Base-by-base conservation (phyloP, 92 coral and sea anemone genomes). In the Porites rus region DNA sequence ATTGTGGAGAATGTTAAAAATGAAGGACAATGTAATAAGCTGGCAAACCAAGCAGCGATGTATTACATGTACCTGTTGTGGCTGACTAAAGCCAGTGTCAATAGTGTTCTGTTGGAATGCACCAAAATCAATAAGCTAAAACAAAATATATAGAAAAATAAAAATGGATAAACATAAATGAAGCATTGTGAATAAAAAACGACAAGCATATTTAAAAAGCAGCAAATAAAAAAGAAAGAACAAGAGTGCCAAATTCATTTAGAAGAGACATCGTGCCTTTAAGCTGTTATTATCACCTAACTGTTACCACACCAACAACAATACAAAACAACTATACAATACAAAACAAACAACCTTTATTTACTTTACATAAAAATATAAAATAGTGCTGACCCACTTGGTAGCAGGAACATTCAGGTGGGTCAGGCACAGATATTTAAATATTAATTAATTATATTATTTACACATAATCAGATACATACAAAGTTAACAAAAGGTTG, bases 51-150 rank as follows among this genome's bases (percentile, higher is more conserved):
- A 31, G 43, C 38, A 24, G 20, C 66, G 5, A 8, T 46, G 9
- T 4, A 9, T 28, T 31, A 13, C 7, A 13, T 28, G 70, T 78
- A 89, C 93, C 87, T 91, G 90, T 28, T 91, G 86, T 75, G 95
- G 65, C 67, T 81, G 93, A 70, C 88, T 78, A 72, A 92, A 89
- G 50, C 87, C 88, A 79, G 78, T 81, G 88, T 85, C 83, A 76
- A 76, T 10, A 77, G 84, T 71, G 80, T 80, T 65, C 83, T 86
- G 76, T 86, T 92, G 95, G 54, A 92, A 89, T 65, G 89, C 85
- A 74, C 95, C 95, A 92, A 92, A 92, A 92, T 89, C 95, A 86
- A 92, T 92, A 80, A 92, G 84, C 95, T 92, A 92, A 89, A 92
- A 76, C 3, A 62, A 84, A 72, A 62, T 38, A 4, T 38, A 38